Conservation (phyloP, 2,888 invertebrate species). For the Nebria brevicollis region DNA sequence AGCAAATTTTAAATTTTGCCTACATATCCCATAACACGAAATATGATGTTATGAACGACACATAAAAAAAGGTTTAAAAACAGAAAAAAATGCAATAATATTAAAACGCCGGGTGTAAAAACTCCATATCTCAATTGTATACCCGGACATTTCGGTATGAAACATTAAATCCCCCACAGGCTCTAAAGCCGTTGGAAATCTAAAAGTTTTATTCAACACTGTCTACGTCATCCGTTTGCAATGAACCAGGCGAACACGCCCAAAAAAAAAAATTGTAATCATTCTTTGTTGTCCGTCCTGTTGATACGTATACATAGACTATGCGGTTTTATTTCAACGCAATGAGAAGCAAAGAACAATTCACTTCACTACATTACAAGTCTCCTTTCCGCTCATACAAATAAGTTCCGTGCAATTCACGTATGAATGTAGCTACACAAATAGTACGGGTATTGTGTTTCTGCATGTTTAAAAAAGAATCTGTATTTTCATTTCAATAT, state of each 20-base stretch:
- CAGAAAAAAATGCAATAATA: background rate
- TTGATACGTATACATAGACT: constrained; percentile 7
- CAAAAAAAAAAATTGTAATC: background rate
- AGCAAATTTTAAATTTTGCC: too few relatives aligned
- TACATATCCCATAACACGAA: background rate
- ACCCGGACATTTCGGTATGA: constrained; percentile 3
- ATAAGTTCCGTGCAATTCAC: too few relatives aligned
- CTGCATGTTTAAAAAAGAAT: too few relatives aligned
- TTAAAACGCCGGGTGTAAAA: background rate
- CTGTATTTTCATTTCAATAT: too few relatives aligned
- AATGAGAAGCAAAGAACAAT: constrained; percentile 25
- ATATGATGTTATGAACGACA: background rate
- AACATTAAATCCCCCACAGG: constrained; percentile 2
- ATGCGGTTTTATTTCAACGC: constrained; percentile 36
- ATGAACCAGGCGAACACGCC: background rate
- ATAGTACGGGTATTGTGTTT: too few relatives aligned
- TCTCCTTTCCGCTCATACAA: background rate
- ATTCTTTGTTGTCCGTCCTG: constrained; percentile 16
- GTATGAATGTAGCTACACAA: too few relatives aligned
- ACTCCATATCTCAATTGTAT: background rate
- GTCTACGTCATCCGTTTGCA: background rate
- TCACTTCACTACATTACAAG: constrained; percentile 27
- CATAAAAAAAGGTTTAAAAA: background rate
- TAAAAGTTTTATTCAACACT: constrained; percentile 10
- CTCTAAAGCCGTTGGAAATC: background rate